Percentiles rank a stretch among this genome's conserved stretches.
Evolutionary conservation across 2,797 vertebrate species (phyloP).

Genomic region (Leptoclinus maculatus): DNA sequence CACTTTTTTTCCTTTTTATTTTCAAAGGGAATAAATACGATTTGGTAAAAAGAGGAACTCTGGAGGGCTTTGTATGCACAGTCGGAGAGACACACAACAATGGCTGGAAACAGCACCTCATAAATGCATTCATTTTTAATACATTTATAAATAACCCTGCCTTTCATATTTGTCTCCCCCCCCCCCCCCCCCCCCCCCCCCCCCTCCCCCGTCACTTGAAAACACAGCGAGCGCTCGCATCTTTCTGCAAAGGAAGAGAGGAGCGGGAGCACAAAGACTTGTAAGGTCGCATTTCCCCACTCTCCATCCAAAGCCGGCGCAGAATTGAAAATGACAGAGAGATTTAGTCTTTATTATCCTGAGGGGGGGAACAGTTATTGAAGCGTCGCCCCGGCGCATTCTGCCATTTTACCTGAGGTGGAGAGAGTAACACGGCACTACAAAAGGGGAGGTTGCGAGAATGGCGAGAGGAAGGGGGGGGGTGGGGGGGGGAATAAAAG

Average conservation of each 20-base stretch:
- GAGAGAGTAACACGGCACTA: slow-evolving; percentile 78
- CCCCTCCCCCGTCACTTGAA: slow-evolving; percentile 62
- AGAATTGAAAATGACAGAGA: slow-evolving; percentile 86
- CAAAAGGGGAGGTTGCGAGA: slow-evolving; percentile 74
- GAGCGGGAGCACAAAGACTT: slow-evolving; percentile 80
- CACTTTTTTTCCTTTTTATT: slow-evolving; percentile 1
- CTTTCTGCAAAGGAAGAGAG: slow-evolving; percentile 55
- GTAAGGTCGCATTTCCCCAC: slow-evolving; percentile 85
- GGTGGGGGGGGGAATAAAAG: slow-evolving; percentile 70
- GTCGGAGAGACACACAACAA: slow-evolving; percentile 75
- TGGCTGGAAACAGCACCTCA: slow-evolving; percentile 81
- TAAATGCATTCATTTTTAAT: slow-evolving; percentile 86
- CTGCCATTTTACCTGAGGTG: slow-evolving; percentile 82
- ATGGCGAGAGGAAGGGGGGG: slow-evolving; percentile 50
- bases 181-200: slow-evolving; percentile 41
- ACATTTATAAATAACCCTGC: slow-evolving; percentile 86
- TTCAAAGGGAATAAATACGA: slow-evolving; percentile 81
- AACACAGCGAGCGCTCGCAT: slow-evolving; percentile 72
- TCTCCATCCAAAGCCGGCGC: slow-evolving; percentile 79
- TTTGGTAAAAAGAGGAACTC: slow-evolving; percentile 70
- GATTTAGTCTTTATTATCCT: slow-evolving; percentile 88
- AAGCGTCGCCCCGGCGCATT: slow-evolving; percentile 76
- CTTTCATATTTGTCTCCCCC: slow-evolving; percentile 82
- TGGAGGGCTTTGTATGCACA: slow-evolving; percentile 78
- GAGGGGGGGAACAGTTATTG: slow-evolving; percentile 85